These are phyloP conservation scores for Formica aserva DNA, from an alignment of 2,888 invertebrate genomes.

Conservation along the genomic window DNA sequence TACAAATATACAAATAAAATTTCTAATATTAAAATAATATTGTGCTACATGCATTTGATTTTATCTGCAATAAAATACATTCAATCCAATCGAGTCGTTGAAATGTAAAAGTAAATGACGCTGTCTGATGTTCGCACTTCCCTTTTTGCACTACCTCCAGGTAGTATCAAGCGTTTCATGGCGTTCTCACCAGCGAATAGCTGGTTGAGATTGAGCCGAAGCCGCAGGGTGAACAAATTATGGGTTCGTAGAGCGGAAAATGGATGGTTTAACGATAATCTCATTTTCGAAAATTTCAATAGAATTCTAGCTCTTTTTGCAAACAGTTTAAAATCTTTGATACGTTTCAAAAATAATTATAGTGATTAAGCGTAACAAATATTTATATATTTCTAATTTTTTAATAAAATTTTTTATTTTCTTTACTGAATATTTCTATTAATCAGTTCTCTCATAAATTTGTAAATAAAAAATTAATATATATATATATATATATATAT, in stretches of 20 bases:
- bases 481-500: background rate
- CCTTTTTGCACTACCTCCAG: slow-evolving; percentile 27
- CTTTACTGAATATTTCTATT: background rate
- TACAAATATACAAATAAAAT: background rate
- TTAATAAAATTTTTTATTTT: background rate
- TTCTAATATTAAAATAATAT: slow-evolving; percentile 5
- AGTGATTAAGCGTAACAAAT: background rate
- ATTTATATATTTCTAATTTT: background rate
- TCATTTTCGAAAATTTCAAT: slow-evolving; percentile 26
- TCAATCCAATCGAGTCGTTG: slow-evolving; percentile 21
- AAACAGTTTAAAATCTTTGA: background rate
- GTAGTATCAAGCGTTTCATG: slow-evolving; percentile 30
- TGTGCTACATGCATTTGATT: background rate
- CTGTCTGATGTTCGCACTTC: slow-evolving; percentile 40
- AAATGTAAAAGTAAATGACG: slow-evolving; percentile 44
- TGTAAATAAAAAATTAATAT: background rate
- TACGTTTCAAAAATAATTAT: background rate
- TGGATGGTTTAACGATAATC: slow-evolving; percentile 15
- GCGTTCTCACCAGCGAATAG: slow-evolving; percentile 3
- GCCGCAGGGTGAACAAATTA: slow-evolving; percentile 48
- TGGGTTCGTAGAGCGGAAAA: slow-evolving; percentile 29
- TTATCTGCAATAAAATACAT: background rate
- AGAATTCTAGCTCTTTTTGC: background rate
- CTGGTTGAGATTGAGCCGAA: slow-evolving; percentile 29
- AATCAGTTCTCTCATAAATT: background rate